Evolutionary conservation across 2,888 invertebrate genomes (phyloP), one percentile per base, ranked within the genome.

Genomic region (Vannuccia rotundouncinata): DNA sequence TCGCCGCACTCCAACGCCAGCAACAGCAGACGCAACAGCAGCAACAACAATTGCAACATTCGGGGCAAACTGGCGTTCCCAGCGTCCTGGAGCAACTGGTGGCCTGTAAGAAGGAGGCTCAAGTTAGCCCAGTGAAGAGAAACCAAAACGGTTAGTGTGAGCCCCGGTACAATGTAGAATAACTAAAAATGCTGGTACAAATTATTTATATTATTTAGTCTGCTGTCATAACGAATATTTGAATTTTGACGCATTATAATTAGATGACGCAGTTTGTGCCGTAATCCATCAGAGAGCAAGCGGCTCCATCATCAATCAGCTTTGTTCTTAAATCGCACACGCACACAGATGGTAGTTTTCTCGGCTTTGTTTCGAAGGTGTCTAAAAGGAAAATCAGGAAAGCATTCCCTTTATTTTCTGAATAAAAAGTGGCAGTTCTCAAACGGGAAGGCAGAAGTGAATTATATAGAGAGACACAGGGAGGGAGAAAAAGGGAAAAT

Each of bases 341-440:
- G 66, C 66, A 66, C 66, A 66, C 66, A 66, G 66, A 66, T 66
- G 66, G 22, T 22, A 66, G 66, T 13, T 13, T 66, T 66, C 66
- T 27, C 66, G 66, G 22, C 66, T 66, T 66, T 66, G 66, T 66
- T 22, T 66, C 22, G 25, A 22, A 66, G 66, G 22, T 5, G 66
- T 66, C 10, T 45, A 45, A 45, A 45, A 45, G 45, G 10, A 45
- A 45, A 45, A 45, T 45, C 45, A 45, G 45, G 17, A 45, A 45
- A 45, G 45, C 45, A 13, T 45, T 45, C 45, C 45, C 17, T 13
- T 45, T 45, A 45, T 45, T 45, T 45, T 45, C 10, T 45, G 45
- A 45, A 45, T 45, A 45, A 17, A 45, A 45, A 45, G 45, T 45
- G 45, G 45, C 45, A 45, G 45, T 45, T 45, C 45, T 45, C 5